Evolutionary conservation across 2,888 invertebrate genomes (phyloP).

Genomic region (Eurois occulta): DNA sequence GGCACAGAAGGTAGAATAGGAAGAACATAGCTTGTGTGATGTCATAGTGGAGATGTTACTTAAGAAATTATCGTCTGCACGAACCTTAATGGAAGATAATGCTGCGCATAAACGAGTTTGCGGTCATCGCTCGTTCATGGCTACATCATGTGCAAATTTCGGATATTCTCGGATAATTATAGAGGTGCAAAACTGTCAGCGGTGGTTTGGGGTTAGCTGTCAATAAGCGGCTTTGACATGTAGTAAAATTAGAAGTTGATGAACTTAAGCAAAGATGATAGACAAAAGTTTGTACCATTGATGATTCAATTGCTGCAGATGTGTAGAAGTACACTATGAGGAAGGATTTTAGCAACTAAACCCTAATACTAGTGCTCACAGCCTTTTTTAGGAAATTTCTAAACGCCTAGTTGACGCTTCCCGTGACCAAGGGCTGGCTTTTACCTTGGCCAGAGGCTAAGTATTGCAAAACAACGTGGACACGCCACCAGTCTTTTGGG

Average conservation of each 20-base stretch:
- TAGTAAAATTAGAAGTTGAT: background rate
- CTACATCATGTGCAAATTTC: background rate
- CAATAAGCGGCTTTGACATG: background rate
- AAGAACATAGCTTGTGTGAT: background rate
- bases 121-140: background rate
- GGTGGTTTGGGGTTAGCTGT: background rate
- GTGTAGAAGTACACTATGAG: background rate
- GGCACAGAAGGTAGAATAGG: background rate
- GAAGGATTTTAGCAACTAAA: background rate
- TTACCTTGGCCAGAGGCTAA: too few relatives aligned
- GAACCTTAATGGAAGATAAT: constrained; percentile 26
- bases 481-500: too few relatives aligned
- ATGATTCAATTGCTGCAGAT: background rate
- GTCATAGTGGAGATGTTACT: background rate
- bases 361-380: too few relatives aligned
- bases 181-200: background rate
- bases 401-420: too few relatives aligned
- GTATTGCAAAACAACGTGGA: too few relatives aligned
- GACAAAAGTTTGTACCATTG: background rate
- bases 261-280: background rate
- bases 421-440: too few relatives aligned
- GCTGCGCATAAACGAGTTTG: constrained; percentile 44
- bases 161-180: constrained; percentile 3
- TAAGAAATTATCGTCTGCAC: background rate
- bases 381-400: too few relatives aligned